These are phyloP conservation scores for Leucopsar rothschildi DNA, from an alignment of 2,113 vertebrate species.

Conservation along the genomic window DNA sequence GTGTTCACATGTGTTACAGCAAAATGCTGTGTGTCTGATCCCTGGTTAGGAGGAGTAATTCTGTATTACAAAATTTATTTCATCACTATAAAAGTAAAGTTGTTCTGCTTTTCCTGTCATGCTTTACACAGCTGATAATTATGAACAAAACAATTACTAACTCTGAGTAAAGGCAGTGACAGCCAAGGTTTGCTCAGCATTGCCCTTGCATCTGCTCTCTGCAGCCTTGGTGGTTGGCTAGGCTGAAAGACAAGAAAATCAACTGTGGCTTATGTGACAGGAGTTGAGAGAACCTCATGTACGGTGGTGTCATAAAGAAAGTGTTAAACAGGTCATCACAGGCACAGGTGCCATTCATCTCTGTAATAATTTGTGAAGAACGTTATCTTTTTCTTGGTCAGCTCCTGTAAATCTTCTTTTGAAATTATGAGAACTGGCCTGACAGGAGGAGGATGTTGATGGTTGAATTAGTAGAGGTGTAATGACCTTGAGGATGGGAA, in stretches of 20 bases:
- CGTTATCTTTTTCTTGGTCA: not conserved
- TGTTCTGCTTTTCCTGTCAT: not conserved
- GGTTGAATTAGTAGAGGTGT: not conserved
- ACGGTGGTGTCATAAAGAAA: not conserved
- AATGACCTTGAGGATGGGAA: not conserved
- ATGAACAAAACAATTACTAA: not conserved
- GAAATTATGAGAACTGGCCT: not conserved
- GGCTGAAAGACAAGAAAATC: not conserved
- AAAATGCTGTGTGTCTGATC: not conserved
- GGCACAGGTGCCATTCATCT: not conserved
- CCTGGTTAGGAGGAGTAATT: not conserved
- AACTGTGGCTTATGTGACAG: not conserved
- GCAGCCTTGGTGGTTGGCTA: not conserved
- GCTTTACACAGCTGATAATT: not conserved
- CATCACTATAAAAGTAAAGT: not conserved
- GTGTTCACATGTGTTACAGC: fast-evolving
- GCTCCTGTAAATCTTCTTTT: not conserved
- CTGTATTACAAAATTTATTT: not conserved
- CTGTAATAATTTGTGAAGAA: not conserved
- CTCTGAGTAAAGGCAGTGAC: not conserved
- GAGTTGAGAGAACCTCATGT: not conserved
- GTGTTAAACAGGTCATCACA: not conserved
- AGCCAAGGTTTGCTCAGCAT: not conserved
- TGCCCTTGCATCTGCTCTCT: not conserved
- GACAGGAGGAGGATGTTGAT: not conserved